A percentile compares a stretch with the other conserved stretches of the same genome.
Evolutionary conservation across 2,888 invertebrate genomes (phyloP).

Genomic region (Bombylius discolor): DNA sequence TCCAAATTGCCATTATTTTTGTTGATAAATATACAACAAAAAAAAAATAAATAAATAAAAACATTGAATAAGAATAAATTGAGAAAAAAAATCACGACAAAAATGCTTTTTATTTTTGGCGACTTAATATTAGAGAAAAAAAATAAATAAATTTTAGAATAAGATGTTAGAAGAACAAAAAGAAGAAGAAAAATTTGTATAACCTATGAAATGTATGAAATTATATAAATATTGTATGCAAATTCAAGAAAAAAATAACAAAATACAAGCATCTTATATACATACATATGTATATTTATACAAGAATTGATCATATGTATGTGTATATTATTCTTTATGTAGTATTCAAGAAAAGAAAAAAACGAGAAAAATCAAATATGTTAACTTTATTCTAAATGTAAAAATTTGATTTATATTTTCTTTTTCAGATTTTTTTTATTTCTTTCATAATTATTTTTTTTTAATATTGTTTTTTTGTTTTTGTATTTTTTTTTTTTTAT

Average conservation of each 20-base stretch:
- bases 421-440: too few relatives aligned
- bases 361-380: background rate
- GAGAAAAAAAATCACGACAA: conserved; percentile 12
- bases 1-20: conserved; percentile 20
- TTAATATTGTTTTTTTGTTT: too few relatives aligned
- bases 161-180: too few relatives aligned
- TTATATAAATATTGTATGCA: too few relatives aligned
- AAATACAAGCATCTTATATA: background rate
- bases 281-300: conserved; percentile 13
- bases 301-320: conserved; percentile 10
- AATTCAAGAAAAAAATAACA: too few relatives aligned
- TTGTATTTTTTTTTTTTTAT: too few relatives aligned
- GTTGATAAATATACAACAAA: conserved; percentile 16
- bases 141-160: conserved; percentile 5
- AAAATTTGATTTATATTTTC: too few relatives aligned
- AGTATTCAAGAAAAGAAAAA: too few relatives aligned
- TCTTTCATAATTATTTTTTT: too few relatives aligned
- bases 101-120: conserved; percentile 19
- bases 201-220: too few relatives aligned
- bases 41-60: conserved; percentile 4
- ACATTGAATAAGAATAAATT: background rate
- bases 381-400: too few relatives aligned
- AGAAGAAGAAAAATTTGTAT: too few relatives aligned
- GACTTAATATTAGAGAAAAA: conserved; percentile 5
- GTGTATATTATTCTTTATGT: conserved; percentile 10